Base-by-base conservation (phyloP, 2,113 vertebrate genomes). In the Lathamus discolor region DNA sequence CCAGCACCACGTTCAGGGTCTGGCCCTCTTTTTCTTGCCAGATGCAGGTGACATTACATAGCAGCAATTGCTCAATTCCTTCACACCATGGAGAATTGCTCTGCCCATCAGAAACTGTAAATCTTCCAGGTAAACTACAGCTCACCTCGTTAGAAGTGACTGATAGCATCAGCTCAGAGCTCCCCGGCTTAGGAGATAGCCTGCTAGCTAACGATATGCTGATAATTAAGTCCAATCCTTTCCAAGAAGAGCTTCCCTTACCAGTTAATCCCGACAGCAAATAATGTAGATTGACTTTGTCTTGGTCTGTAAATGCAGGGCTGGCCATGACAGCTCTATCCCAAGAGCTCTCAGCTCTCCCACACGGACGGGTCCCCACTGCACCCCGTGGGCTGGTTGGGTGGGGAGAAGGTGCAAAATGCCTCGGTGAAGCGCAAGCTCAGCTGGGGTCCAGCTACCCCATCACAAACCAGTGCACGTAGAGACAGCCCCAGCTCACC, bases 211-310 rank as follows among this genome's bases (percentile, higher is more conserved):
- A 90, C 94, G 4, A 75, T 10, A 83, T 86, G 75, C 73, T 95
- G 95, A 94, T 91, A 97, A 97, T 96, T 95, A 79, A 96, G 78
- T 52, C 73, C 87, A 28, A 51, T 78, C 54, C 63, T 87, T 93
- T 37, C 75, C 69, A 17, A 76, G 64, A 70, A 82, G 86, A 57
- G 27, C 66, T 83, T 85, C 39, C 48, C 68, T 35, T 39, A 20
- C 27, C 62, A 90, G 73, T 72, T 89, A 95, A 96, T 97, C 93
- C 74, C 28, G 28, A 86, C 75, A 77, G 82, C 81, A 97, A 97
- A 97, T 76, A 97, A 61, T 0, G 6, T 11, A 20, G 68, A 80
- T 83, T 86, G 93, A 35, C 43, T 94, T 93, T 92, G 59, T 28
- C 62, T 41, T 19, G 66, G 41, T 57, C 69, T 55, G 86, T 64